Base-by-base conservation (phyloP, 2,888 invertebrate genomes). In the Caenorhabditis japonica region DNA sequence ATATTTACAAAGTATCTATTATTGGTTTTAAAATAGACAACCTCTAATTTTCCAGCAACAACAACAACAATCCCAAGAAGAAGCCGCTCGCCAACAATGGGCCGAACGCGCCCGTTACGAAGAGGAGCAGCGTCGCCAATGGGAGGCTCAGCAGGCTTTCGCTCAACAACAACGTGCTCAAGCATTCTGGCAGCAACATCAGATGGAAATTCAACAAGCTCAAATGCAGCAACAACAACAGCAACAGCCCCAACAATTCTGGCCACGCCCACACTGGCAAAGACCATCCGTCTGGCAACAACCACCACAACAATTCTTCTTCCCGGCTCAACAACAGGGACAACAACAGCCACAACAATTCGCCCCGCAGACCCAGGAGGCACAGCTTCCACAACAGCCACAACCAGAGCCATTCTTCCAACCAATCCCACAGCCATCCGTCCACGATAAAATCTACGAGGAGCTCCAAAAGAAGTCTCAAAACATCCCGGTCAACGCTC, bases 361-460 rank as follows among this genome's bases (percentile, higher is more conserved):
- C n/a, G n/a, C n/a, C n/a, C n/a, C n/a, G n/a, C n/a, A n/a, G n/a
- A 36, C 4, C 19, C 53, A 59, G 21, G 58, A 33, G 15, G 47
- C 23, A 10, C 51, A 55, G 46, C 39, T 25, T 17, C 38, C 53
- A n/a, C 43, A 56, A 55, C 49, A 61, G 27, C 49, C 47, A 47
- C 44, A 52, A 41, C 53, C 46, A 39, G 30, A 47, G 19, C 44
- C 46, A 38, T 55, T 62, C 53, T 62, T 62, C 55, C 68, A 75
- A 55, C 66, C 59, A 39, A 49, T 55, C 21, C 72, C 72, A 47
- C 49, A 68, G 25, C 79, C 79, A 38, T 70, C 76, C 10, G 62
- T 74, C 36, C 76, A 79, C 19, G 79, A 79, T 53, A 60, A 72
- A 13, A 79, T 79, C 60, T 79, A 79, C 47, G 76, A 79, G 61